These are phyloP conservation scores for Oeneis ivallda DNA, from an alignment of 2,888 invertebrate genomes.

Conservation along the genomic window DNA sequence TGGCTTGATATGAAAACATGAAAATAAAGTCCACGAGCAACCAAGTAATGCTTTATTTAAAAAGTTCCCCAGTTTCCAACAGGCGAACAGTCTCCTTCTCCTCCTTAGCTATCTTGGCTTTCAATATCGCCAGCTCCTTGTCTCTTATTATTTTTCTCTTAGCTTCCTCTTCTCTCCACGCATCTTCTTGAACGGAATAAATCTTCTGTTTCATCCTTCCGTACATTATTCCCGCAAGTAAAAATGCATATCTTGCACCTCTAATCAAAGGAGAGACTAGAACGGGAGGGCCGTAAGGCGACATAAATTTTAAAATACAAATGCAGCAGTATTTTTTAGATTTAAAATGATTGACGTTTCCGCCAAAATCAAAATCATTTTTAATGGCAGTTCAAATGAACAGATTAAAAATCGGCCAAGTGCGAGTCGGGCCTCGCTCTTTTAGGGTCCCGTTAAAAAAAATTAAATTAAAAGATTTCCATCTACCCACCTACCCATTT, in stretches of 20 bases:
- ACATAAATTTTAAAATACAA: slow-evolving; percentile 13
- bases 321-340: too few relatives aligned
- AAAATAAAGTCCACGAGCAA: not conserved
- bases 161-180: slow-evolving; percentile 56
- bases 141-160: slow-evolving; percentile 60
- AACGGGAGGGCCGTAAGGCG: slow-evolving; percentile 63
- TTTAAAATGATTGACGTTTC: not conserved
- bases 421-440: too few relatives aligned
- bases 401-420: slow-evolving; percentile 28
- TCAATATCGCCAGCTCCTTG: slow-evolving; percentile 54
- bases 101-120: slow-evolving; percentile 56
- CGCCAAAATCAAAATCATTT: slow-evolving; percentile 9
- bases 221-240: slow-evolving; percentile 67
- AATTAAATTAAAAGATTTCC: too few relatives aligned
- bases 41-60: slow-evolving; percentile 30
- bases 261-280: slow-evolving; percentile 71
- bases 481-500: too few relatives aligned
- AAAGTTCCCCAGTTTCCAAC: slow-evolving; percentile 63
- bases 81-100: slow-evolving; percentile 55
- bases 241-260: slow-evolving; percentile 57
- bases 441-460: too few relatives aligned
- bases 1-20: not conserved
- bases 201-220: slow-evolving; percentile 56
- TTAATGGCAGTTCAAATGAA: slow-evolving; percentile 25
- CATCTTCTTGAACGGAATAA: slow-evolving; percentile 55